Evolutionary conservation across 2,113 vertebrate genomes (phyloP).

Genomic region (Callionymus lyra): DNA sequence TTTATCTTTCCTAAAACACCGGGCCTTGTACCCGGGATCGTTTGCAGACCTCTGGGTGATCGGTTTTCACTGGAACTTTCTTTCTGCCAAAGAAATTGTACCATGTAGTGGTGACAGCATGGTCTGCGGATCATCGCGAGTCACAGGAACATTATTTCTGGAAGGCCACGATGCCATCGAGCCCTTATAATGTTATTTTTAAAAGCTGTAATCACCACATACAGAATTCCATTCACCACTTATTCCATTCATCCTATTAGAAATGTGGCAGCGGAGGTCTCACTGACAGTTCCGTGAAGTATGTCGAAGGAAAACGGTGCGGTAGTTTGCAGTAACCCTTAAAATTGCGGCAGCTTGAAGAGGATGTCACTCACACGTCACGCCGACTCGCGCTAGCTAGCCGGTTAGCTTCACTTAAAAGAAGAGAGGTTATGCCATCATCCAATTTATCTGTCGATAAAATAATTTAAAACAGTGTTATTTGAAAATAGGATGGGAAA

Average conservation of each 20-base stretch:
- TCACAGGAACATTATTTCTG: constrained; percentile 7
- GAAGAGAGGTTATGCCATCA: no score
- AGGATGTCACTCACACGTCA: no score
- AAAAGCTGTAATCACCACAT: constrained; percentile 10
- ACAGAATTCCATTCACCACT: constrained; percentile 15
- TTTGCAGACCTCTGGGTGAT: neutral
- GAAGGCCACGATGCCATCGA: constrained; percentile 6
- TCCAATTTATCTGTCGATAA: no score
- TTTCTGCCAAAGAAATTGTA: neutral
- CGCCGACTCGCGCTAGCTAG: no score
- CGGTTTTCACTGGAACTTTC: constrained; percentile 2
- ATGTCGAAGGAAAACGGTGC: no score
- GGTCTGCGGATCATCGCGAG: constrained; percentile 6
- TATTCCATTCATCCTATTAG: constrained; percentile 8
- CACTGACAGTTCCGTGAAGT: neutral
- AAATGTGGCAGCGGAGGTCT: neutral
- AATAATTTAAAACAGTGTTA: no score
- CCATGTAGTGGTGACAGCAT: constrained; percentile 5
- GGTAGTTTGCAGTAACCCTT: no score
- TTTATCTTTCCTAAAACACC: constrained; percentile 3
- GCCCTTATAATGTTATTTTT: constrained; percentile 13
- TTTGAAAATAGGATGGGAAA: no score
- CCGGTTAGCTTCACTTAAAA: no score
- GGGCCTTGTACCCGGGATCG: neutral
- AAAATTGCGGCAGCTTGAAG: no score